Base-by-base conservation (phyloP, 2,888 invertebrate genomes). In the Heliconius cydno region DNA sequence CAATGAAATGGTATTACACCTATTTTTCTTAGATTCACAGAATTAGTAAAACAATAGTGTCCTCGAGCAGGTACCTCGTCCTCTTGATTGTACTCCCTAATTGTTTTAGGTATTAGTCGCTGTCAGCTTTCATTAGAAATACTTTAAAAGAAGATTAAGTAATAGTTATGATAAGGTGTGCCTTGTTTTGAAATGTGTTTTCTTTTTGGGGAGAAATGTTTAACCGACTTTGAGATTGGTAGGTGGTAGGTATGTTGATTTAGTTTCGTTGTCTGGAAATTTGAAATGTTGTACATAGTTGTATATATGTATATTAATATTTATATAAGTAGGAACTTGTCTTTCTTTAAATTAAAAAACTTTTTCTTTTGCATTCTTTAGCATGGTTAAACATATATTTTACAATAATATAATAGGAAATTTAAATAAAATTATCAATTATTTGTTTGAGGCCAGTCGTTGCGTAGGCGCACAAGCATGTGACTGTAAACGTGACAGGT, bases 81-180 rank as follows among this genome's bases (percentile, higher is more conserved):
- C 41, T 12, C 9, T 66, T 25, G 28, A 46, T 52, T 46, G 22
- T 65, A 65, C 25, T 5, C 10, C 25, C 70, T 76, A 46, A 79
- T 79, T 71, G 79, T 76, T 30, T 34, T 38, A n/a, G 25, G 22
- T 76, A 71, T 79, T 76, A 71, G 70, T 71, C 19, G 72, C 30
- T 57, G 57, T 41, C 28, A 30, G 70, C 41, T 79, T 79, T 76
- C 76, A 65, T 71, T 77, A 70, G 67, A 72, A 72, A 72, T 73
- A 25, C 57, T 72, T 75, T 52, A 75, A 52, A 67, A 68, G 65
- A 10, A 60, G 63, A 78, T 78, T 57, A 70, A n/a, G 57, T 71
- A 19, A 25, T 57, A 34, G 30, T 67, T 67, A 25, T 22, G 74
- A 68, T 79, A 77, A 71, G 65, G 46, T 75, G 74, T 4, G 41